A percentile compares a stretch with the other conserved stretches of the same genome.
phyloP scores from a whole-genome alignment of 2,113 vertebrate species.

The Mungos mungo region DNA sequence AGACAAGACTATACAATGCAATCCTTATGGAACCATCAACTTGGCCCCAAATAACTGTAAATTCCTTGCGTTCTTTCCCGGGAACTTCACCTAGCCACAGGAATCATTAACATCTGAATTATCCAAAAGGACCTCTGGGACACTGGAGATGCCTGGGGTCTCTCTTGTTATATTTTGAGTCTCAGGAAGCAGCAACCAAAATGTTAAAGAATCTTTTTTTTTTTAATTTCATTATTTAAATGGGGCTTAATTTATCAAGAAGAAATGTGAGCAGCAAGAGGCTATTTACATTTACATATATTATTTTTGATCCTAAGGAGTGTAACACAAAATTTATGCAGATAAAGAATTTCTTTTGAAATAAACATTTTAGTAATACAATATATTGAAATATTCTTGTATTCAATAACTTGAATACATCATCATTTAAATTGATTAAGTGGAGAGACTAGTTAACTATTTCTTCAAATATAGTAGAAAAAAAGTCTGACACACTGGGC shows the following conservation, averaged over 20 bases:
- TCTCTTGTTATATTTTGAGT: neutral
- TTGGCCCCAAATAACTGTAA: neutral
- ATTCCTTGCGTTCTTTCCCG: neutral
- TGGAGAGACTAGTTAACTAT: neutral
- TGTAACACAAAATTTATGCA: neutral
- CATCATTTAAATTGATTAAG: neutral
- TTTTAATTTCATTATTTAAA: neutral
- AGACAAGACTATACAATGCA: neutral
- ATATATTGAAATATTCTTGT: neutral
- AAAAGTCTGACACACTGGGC: neutral
- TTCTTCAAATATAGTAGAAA: neutral
- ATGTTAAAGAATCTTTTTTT: neutral
- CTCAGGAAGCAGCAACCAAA: neutral
- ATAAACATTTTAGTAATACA: neutral
- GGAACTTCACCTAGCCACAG: neutral
- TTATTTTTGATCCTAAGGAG: neutral
- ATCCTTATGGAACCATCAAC: neutral
- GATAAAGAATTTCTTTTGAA: neutral
- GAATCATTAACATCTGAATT: neutral
- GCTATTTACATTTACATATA: neutral
- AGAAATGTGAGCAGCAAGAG: neutral
- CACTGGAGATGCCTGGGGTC: rapidly evolving
- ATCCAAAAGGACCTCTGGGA: neutral
- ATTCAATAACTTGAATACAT: neutral
- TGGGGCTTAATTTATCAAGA: neutral